Evolutionary conservation across 2,888 invertebrate genomes (phyloP).

Genomic region (Teleogryllus oceanicus): DNA sequence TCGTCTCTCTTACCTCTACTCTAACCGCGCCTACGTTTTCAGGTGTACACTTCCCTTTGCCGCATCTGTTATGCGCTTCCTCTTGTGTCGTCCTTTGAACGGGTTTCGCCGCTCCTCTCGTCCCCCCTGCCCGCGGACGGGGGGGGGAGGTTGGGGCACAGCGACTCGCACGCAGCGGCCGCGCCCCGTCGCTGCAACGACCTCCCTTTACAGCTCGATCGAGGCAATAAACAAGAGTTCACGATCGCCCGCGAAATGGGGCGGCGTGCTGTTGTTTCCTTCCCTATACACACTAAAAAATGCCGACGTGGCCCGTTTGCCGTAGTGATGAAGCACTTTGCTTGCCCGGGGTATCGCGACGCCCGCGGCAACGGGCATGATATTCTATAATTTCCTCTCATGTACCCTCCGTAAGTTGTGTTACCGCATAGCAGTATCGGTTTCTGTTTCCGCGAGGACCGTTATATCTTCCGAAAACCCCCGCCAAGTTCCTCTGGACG

Average conservation of each 20-base stretch:
- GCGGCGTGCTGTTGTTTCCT: slow-evolving; percentile 18
- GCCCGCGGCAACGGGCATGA: neutral
- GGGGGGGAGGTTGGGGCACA: neutral
- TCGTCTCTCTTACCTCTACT: no score
- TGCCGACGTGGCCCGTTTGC: slow-evolving; percentile 7
- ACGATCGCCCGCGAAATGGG: slow-evolving; percentile 18
- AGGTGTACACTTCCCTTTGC: no score
- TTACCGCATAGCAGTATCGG: neutral
- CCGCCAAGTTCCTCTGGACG: no score
- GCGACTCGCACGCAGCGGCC: neutral
- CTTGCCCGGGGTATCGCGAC: neutral
- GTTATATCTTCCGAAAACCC: neutral
- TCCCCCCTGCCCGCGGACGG: neutral
- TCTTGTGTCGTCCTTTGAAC: neutral
- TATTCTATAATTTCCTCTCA: slow-evolving; percentile 1
- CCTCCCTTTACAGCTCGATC: slow-evolving; percentile 8
- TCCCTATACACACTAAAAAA: slow-evolving; percentile 4
- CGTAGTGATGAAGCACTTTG: neutral
- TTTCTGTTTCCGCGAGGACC: slow-evolving; percentile 5
- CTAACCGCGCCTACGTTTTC: no score
- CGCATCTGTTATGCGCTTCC: neutral
- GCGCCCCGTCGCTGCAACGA: neutral
- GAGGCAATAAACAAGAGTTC: slow-evolving; percentile 18
- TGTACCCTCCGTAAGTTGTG: neutral
- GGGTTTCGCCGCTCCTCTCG: neutral